phyloP scores from a whole-genome alignment of 2,797 vertebrate genomes.

The Lacerta viridis region DNA sequence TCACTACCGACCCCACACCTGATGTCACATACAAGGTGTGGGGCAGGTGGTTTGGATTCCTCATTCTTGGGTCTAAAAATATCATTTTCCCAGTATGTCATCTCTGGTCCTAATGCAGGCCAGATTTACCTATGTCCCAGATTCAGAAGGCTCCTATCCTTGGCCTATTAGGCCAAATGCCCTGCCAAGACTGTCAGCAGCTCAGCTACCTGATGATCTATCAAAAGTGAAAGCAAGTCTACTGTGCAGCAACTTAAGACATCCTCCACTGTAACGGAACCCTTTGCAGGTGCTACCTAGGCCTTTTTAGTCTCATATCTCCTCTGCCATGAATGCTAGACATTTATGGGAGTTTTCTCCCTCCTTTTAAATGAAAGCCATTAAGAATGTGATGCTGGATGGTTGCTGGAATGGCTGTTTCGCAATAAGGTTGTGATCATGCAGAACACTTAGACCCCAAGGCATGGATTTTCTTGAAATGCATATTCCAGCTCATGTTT shows the following conservation, averaged over 20 bases:
- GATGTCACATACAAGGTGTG: no score
- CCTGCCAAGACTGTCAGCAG: no score
- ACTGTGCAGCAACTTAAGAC: no score
- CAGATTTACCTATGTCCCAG: neutral
- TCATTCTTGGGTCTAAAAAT: no score
- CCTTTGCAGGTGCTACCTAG: neutral
- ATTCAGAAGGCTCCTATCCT: neutral
- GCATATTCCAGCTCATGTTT: neutral
- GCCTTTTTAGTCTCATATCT: neutral
- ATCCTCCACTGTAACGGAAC: neutral
- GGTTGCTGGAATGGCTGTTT: neutral
- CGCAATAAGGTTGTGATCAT: neutral
- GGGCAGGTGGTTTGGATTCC: no score
- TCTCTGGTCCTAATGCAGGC: neutral
- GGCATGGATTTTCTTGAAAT: constrained; percentile 28
- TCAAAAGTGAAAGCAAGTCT: neutral
- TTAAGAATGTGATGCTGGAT: neutral
- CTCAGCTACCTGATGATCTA: neutral
- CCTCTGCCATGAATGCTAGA: neutral
- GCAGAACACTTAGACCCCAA: neutral
- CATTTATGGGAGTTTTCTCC: neutral
- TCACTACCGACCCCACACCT: no score
- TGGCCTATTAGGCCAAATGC: neutral
- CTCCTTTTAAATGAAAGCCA: neutral
- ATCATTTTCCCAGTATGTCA: neutral